Evolutionary conservation across 1,140 invertebrate species (phyloP), one percentile per base, ranked within the genome.

Genomic region (Glomeris maerens): DNA sequence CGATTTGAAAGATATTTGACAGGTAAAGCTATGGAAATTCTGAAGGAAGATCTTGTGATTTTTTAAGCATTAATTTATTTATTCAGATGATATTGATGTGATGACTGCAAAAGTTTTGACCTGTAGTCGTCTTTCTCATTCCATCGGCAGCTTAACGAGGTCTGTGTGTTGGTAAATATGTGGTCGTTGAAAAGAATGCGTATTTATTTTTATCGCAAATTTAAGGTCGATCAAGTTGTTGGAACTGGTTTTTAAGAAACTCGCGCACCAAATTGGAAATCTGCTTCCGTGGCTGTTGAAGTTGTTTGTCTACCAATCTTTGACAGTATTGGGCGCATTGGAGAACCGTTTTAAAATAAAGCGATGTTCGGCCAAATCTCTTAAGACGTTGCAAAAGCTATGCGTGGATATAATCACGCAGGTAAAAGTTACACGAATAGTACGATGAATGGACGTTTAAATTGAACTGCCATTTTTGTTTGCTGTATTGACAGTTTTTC

Each of bases 171-270:
- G n/a, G n/a, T n/a, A n/a, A n/a, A n/a, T n/a, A n/a, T n/a, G n/a
- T n/a, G n/a, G n/a, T n/a, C n/a, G n/a, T n/a, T n/a, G n/a, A n/a
- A n/a, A n/a, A n/a, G n/a, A n/a, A n/a, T n/a, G n/a, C n/a, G n/a
- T n/a, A n/a, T n/a, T n/a, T n/a, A n/a, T n/a, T n/a, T n/a, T n/a
- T n/a, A n/a, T n/a, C n/a, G n/a, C n/a, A n/a, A n/a, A n/a, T 57
- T 56, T 14, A 51, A 68, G 84, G 55, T 73, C 81, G 3, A 66
- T 87, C 0, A 84, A 85, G 66, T 70, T 89, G 3, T 68, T 92
- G 36, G 77, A 79, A 36, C 75, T 84, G 17, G 77, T 92, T 21
- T 74, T 87, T n/a, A 79, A 87, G 63, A 81, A 92, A 64, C 83
- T 92, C 61, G 84, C 84, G 0, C 80, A 80, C 13, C 74, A 81